phyloP scores from a whole-genome alignment of 2,888 invertebrate genomes.

The Nineta flava region DNA sequence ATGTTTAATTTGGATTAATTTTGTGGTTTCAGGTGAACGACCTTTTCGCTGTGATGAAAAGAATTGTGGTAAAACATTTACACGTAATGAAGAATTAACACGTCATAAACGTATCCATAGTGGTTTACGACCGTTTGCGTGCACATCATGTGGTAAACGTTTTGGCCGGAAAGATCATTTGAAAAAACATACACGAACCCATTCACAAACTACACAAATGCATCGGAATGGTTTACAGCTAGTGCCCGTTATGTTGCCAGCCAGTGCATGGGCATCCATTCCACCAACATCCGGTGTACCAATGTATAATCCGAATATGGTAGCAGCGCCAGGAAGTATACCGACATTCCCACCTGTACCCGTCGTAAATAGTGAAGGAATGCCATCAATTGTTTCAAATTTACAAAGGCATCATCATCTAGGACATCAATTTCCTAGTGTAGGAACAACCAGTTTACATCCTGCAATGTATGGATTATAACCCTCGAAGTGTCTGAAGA shows the following conservation, averaged over 20 bases:
- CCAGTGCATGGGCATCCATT: constrained; percentile 11
- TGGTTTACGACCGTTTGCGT: constrained; percentile 72
- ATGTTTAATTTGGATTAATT: background rate
- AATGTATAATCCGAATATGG: background rate
- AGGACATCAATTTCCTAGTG: too few species aligned
- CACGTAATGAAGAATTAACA: constrained; percentile 81
- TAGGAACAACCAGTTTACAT: too few species aligned
- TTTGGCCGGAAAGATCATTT: constrained; percentile 90
- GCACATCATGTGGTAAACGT: constrained; percentile 75
- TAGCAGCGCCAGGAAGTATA: background rate
- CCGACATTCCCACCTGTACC: too few species aligned
- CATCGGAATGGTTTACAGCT: constrained; percentile 29
- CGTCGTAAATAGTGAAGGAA: too few species aligned
- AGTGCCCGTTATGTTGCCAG: constrained; percentile 26
- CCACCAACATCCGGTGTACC: constrained; percentile 19
- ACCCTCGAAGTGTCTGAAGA: too few species aligned
- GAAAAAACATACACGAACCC: constrained; percentile 85
- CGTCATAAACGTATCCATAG: constrained; percentile 84
- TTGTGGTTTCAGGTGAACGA: constrained; percentile 47
- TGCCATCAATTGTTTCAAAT: too few species aligned
- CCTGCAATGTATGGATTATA: too few species aligned
- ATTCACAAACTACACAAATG: constrained; percentile 38
- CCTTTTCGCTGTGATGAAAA: constrained; percentile 77
- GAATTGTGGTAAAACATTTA: constrained; percentile 78
- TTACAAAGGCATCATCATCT: too few species aligned